Evolutionary conservation across 2,888 invertebrate genomes (phyloP), one percentile per base, ranked within the genome.

Genomic region (Drosophila suboccidentalis): DNA sequence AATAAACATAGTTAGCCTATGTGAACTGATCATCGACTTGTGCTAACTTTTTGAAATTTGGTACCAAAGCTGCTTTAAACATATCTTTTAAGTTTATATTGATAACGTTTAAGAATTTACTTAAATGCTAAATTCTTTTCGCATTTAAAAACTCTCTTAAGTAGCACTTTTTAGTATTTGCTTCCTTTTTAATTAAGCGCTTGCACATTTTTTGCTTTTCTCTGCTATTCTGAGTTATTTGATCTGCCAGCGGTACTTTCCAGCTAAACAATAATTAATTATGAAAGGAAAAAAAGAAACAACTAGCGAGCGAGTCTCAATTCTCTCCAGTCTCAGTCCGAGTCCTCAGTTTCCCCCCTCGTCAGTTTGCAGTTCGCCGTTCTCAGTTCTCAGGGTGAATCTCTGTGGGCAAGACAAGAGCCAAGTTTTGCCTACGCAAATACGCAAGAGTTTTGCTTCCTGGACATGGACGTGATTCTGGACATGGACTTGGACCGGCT

Each of bases 381-480:
- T 4, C 19, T 38, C 19, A 10, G 19, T 46, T 57, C 55, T 44
- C 54, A n/a, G 50, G 57, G 69, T 63, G 66, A 44, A 50, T 47
- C 62, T 46, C 32, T 22, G 63, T 43, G 66, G 65, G 63, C 41
- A 32, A 54, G 77, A 77, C 76, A 76, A 86, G 87, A 73, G 80
- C 87, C 87, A 89, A 85, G 84, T 87, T 87, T 87, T 87, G 89
- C 86, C 86, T 86, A 86, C 86, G 89, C 86, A 86, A 86, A 86
- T 87, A 87, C 80, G 82, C 80, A 81, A 80, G 75, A 81, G 77
- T 74, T 83, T 71, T 70, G 76, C 84, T 83, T 84, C 85, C 89
- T 87, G 89, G 85, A 78, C 73, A 69, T 74, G 71, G 60, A 77
- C 71, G 57, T 62, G 60, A 72, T 69, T 58, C 49, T 59, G 59